Conservation (phyloP, 2,113 vertebrate species). For the Gambusia affinis region DNA sequence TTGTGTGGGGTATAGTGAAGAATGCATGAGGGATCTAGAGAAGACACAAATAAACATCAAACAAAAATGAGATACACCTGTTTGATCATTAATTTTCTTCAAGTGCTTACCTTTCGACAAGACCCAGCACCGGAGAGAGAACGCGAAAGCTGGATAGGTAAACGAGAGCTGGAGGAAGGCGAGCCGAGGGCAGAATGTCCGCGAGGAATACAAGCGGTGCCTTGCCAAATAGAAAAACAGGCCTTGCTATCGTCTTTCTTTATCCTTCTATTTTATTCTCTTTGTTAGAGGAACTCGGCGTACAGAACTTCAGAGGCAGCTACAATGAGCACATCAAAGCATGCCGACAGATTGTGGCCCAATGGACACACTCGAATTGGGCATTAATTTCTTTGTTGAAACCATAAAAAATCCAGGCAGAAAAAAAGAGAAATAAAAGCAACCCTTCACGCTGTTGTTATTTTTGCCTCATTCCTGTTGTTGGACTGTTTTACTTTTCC, state of each 20-base stretch:
- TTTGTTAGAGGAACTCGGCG: constrained; percentile 74
- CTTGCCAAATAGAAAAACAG: constrained; percentile 76
- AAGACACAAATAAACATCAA: constrained; percentile 72
- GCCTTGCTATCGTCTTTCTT: constrained; percentile 69
- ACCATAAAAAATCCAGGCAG: constrained; percentile 63
- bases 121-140: constrained; percentile 34
- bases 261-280: constrained; percentile 77
- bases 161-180: constrained; percentile 50
- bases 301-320: constrained; percentile 75
- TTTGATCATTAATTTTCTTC: constrained; percentile 72
- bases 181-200: constrained; percentile 72
- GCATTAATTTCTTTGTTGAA: constrained; percentile 78
- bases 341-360: constrained; percentile 74
- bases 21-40: constrained; percentile 49
- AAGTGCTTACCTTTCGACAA: constrained; percentile 52
- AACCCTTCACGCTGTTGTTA: constrained; percentile 56
- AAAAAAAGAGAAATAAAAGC: constrained; percentile 66
- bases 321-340: constrained; percentile 79
- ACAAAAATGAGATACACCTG: constrained; percentile 69
- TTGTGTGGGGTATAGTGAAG: constrained; percentile 43
- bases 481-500: constrained; percentile 42
- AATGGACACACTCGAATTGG: constrained; percentile 72
- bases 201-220: constrained; percentile 73
- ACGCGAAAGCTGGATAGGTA: constrained; percentile 34
- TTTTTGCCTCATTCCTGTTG: constrained; percentile 49